These are phyloP conservation scores for Gavialis gangeticus DNA, from an alignment of 2,113 vertebrate species.

Conservation along the genomic window DNA sequence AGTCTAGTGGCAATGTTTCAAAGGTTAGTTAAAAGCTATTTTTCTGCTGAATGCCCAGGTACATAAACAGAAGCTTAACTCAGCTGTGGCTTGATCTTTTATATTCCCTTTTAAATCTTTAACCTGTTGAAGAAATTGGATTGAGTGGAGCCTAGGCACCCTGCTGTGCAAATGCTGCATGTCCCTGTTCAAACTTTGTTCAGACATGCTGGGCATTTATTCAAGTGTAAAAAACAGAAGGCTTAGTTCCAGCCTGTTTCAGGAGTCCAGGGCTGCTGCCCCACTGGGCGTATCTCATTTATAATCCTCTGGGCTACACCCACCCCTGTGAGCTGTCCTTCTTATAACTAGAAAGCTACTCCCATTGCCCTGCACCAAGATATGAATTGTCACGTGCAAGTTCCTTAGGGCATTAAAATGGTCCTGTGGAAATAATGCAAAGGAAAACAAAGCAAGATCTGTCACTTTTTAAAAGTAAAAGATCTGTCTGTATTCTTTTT, in stretches of 20 bases:
- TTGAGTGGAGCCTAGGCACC: background rate
- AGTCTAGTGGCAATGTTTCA: background rate
- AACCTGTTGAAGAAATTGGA: background rate
- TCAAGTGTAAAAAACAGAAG: background rate
- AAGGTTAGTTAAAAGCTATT: background rate
- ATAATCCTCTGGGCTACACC: background rate
- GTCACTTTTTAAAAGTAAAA: background rate
- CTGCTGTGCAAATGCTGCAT: background rate
- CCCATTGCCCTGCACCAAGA: background rate
- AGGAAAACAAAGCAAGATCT: background rate
- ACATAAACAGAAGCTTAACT: background rate
- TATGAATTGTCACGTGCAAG: background rate
- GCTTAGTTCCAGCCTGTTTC: background rate
- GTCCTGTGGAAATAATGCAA: background rate
- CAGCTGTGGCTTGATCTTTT: background rate
- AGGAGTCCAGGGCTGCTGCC: background rate
- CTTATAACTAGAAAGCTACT: background rate
- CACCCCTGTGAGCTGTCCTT: no score
- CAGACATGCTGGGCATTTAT: background rate
- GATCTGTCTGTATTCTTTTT: background rate
- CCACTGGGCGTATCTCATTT: background rate
- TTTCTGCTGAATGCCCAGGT: background rate
- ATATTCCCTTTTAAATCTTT: background rate
- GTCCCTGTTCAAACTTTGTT: background rate
- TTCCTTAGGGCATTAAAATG: background rate